Evolutionary conservation across 2,888 invertebrate genomes (phyloP), one percentile per base, ranked within the genome.

Genomic region (Drosophila paranaensis): DNA sequence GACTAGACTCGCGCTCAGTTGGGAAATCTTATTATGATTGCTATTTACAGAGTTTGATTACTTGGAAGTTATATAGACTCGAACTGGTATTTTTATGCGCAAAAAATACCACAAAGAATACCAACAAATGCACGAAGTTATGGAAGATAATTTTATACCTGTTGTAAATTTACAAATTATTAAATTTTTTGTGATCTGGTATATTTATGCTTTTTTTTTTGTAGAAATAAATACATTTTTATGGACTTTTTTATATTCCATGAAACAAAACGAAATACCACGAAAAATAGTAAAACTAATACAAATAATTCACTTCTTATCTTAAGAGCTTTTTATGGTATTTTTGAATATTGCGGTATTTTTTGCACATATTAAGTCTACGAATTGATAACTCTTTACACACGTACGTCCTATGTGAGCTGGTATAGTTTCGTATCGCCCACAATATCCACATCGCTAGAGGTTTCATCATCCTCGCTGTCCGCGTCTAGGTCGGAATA

Each of bases 391-490:
- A 43, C 48, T 16, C 11, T 16, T 25, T 39, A 10, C 25, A 16
- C 14, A 56, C 27, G 56, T 27, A 43, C 13, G 48, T 46, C 62
- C 82, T 92, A 93, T 83, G 93, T 92, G 63, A 93, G 90, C 72
- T 90, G 90, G 70, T 91, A 93, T 40, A 92, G 79, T 70, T 93
- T 93, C 6, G 91, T 68, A 68, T 93, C 93, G 27, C 93, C 93
- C 27, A 93, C 86, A 73, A 93, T 93, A 72, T 93, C 93, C 54
- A 93, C 93, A 78, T 93, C 93, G 60, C 93, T 93, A 60, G 91
- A 91, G 51, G 93, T 92, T 13, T 92, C 92, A 45, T 92, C 92
- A n/a, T 85, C 90, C 43, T 87, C 84, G 58, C 82, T 86, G 25
- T 90, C 91, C 54, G 90, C 91, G 63, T 91, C 91, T 33, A 90